Percentiles rank a stretch among this genome's conserved stretches.
phyloP scores from a whole-genome alignment of 2,113 vertebrate species.

The Delphinapterus leucas region DNA sequence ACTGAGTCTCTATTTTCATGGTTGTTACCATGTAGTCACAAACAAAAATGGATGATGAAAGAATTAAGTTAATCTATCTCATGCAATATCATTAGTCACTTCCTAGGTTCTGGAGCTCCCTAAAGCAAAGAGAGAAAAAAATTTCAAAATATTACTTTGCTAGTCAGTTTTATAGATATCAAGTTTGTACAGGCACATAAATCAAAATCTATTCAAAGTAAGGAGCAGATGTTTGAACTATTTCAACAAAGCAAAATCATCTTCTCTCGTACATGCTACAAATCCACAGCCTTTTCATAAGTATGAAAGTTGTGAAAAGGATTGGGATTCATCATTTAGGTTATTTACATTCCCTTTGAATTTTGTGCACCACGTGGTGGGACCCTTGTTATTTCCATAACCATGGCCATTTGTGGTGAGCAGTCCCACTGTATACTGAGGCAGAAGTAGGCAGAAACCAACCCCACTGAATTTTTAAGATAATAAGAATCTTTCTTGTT shows the following conservation, averaged over 20 bases:
- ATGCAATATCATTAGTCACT: constrained; percentile 74
- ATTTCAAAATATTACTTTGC: constrained; percentile 69
- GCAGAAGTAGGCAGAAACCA: neutral
- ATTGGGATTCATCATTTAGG: constrained; percentile 32
- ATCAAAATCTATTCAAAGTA: constrained; percentile 76
- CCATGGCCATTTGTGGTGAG: neutral
- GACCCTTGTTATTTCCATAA: neutral
- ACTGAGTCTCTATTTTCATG: constrained; percentile 67
- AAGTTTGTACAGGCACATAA: constrained; percentile 76
- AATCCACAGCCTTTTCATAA: constrained; percentile 63
- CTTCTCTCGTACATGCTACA: constrained; percentile 49
- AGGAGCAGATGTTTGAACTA: constrained; percentile 74
- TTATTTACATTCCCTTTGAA: constrained; percentile 40
- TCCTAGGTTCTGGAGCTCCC: constrained; percentile 72
- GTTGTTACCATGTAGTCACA: constrained; percentile 66
- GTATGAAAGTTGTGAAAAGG: constrained; percentile 45
- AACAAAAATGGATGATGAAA: constrained; percentile 77
- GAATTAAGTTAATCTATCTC: constrained; percentile 73
- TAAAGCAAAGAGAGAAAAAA: constrained; percentile 66
- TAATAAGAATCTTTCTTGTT: neutral
- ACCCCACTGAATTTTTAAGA: neutral
- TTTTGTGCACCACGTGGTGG: neutral
- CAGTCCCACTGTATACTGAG: neutral
- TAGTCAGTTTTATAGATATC: constrained; percentile 60
- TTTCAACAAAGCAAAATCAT: constrained; percentile 73